These are phyloP conservation scores for Drosophila ohnishii DNA, from an alignment of 1,140 invertebrate genomes.

Conservation along the genomic window DNA sequence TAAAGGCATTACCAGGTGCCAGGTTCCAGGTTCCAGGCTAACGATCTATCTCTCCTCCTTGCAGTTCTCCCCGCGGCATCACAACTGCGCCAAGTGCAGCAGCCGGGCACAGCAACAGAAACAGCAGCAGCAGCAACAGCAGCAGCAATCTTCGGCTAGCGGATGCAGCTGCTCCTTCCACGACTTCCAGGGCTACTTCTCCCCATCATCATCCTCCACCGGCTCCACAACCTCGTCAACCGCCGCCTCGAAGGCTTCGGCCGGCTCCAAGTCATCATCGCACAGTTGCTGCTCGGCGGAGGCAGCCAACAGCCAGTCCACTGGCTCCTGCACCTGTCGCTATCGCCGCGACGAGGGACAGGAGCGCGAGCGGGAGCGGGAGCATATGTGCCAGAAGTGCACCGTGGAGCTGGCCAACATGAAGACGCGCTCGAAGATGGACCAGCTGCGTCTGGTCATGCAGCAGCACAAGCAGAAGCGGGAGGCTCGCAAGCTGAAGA, in stretches of 20 bases:
- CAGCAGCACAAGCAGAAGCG: constrained; percentile 92
- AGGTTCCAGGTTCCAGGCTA: neutral
- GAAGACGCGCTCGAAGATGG: constrained; percentile 92
- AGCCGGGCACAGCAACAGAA: constrained; percentile 59
- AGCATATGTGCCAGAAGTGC: constrained; percentile 81
- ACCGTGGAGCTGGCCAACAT: constrained; percentile 88
- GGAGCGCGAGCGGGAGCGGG: constrained; percentile 53
- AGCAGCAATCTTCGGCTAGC: constrained; percentile 22
- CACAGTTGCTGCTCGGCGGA: constrained; percentile 33
- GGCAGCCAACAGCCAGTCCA: constrained; percentile 11
- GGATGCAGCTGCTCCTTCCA: constrained; percentile 61
- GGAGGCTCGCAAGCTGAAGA: constrained; percentile 90
- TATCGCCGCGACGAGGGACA: constrained; percentile 50
- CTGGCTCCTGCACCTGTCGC: constrained; percentile 70
- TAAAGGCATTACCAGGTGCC: neutral
- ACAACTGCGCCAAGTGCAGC: constrained; percentile 72
- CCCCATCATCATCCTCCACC: constrained; percentile 31
- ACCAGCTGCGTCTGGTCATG: constrained; percentile 93
- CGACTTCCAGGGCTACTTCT: constrained; percentile 66
- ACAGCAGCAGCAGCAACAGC: constrained; percentile 48
- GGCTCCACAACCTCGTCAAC: neutral
- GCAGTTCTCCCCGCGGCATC: constrained; percentile 65
- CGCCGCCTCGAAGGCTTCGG: constrained; percentile 11
- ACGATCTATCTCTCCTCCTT: neutral
- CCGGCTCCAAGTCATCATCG: constrained; percentile 15